phyloP scores from a whole-genome alignment of 1,140 invertebrate genomes.

The Argopecten irradians region DNA sequence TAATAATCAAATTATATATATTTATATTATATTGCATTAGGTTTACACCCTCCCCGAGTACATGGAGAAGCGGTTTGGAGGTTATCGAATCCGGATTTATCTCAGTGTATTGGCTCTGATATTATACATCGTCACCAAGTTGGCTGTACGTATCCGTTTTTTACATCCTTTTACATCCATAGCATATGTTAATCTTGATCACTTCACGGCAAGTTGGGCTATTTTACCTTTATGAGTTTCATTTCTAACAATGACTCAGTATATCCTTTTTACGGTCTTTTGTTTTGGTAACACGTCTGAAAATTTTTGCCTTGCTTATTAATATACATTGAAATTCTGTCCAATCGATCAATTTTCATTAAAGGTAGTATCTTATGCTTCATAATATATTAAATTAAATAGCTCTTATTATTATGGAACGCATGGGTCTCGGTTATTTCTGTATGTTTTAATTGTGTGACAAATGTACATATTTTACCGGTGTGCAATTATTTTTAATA shows the following conservation, averaged over 20 bases:
- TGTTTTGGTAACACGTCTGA: background rate
- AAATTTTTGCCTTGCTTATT: background rate
- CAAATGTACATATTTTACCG: too few species aligned
- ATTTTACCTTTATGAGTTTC: background rate
- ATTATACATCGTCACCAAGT: slow-evolving; percentile 83
- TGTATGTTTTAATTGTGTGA: too few species aligned
- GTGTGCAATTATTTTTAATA: background rate
- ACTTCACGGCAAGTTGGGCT: background rate
- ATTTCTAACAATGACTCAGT: background rate
- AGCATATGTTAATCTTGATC: background rate
- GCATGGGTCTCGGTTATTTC: too few species aligned
- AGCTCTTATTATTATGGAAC: too few species aligned
- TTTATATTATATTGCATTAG: slow-evolving; percentile 57
- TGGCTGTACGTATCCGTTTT: slow-evolving; percentile 78
- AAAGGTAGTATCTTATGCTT: too few species aligned
- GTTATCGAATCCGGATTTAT: slow-evolving; percentile 80
- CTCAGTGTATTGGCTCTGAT: slow-evolving; percentile 80
- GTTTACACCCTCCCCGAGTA: slow-evolving; percentile 83
- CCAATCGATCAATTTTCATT: background rate
- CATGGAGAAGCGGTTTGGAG: slow-evolving; percentile 81
- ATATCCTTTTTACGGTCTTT: background rate
- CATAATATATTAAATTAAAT: too few species aligned
- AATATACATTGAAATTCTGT: background rate
- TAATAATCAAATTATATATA: background rate
- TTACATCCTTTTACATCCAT: background rate